Evolutionary conservation across 2,113 vertebrate species (phyloP).

Genomic region (Nerophis ophidion): DNA sequence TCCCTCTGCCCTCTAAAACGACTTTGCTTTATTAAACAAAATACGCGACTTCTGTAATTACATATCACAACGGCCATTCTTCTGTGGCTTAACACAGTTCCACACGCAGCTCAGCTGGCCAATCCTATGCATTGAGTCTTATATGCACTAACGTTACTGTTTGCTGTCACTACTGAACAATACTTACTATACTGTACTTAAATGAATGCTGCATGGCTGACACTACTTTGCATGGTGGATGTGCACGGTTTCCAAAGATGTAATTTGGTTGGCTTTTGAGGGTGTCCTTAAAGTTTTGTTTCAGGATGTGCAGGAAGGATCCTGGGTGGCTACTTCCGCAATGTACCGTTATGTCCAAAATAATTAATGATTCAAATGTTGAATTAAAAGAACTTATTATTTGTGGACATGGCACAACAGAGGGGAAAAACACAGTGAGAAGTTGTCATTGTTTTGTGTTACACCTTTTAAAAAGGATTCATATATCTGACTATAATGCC

Average conservation of each 20-base stretch:
- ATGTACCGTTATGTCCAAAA: too few species aligned
- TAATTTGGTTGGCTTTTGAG: conserved; percentile 13
- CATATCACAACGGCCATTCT: conserved; percentile 30
- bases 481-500: too few species aligned
- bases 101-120: conserved; percentile 30
- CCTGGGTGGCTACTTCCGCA: conserved; percentile 9
- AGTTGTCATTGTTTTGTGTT: too few species aligned
- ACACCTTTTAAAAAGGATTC: too few species aligned
- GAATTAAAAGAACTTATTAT: too few species aligned
- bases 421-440: too few species aligned
- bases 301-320: conserved; percentile 41
- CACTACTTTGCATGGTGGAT: conserved; percentile 73
- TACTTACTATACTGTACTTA: conserved; percentile 30
- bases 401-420: too few species aligned
- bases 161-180: conserved; percentile 49
- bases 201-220: conserved; percentile 76
- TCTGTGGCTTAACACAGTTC: conserved; percentile 33
- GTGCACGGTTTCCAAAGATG: conserved; percentile 19
- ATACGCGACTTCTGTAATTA: conserved; percentile 41
- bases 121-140: conserved; percentile 24
- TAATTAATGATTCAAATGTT: too few species aligned
- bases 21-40: conserved; percentile 46
- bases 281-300: conserved; percentile 13
- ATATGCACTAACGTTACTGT: conserved; percentile 54
- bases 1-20: conserved; percentile 31